phyloP scores from a whole-genome alignment of 2,888 invertebrate species.

The Trimorus sp. region DNA sequence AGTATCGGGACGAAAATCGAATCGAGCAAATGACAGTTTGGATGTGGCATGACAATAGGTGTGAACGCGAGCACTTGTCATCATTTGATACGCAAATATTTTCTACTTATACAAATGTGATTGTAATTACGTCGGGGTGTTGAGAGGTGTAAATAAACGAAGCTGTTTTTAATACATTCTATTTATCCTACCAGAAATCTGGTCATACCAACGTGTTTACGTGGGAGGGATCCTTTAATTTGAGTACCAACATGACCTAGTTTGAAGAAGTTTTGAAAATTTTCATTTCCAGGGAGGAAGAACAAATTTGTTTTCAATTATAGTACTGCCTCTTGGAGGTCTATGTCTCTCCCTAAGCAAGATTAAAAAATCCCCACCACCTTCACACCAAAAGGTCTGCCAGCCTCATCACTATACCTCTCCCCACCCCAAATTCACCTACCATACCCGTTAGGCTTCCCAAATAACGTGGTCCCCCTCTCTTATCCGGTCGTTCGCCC shows the following conservation, averaged over 20 bases:
- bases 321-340: too few species aligned
- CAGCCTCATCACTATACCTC: background rate
- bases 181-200: too few species aligned
- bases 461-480: background rate
- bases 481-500: constrained; percentile 40
- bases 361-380: too few species aligned
- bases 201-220: too few species aligned
- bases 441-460: background rate
- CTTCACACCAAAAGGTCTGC: too few species aligned
- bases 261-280: too few species aligned
- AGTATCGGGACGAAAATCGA: background rate
- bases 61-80: constrained; percentile 2
- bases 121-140: constrained; percentile 3
- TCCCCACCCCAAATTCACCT: background rate
- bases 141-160: constrained; percentile 21
- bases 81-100: constrained; percentile 33
- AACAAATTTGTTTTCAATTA: too few species aligned
- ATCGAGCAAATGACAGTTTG: constrained; percentile 1
- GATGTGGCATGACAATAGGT: constrained; percentile 7
- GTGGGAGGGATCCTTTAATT: too few species aligned
- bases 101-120: constrained; percentile 23
- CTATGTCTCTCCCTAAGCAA: too few species aligned
- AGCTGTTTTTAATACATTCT: background rate
- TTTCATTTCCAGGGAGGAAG: too few species aligned
- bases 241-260: too few species aligned